Conservation (phyloP, 2,888 invertebrate species). For the Galerucella calmariensis region DNA sequence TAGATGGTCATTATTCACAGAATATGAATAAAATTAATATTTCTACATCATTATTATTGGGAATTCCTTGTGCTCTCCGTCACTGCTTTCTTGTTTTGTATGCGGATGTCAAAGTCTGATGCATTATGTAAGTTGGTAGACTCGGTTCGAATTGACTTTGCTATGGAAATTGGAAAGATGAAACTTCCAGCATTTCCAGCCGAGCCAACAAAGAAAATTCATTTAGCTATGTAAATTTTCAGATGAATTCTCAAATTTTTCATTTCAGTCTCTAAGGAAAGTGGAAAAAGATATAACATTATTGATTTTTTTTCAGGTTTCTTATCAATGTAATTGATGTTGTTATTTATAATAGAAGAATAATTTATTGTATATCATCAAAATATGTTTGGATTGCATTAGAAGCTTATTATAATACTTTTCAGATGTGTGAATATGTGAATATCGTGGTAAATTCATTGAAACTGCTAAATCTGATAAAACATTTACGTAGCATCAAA, state of each 20-base stretch:
- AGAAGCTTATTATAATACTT: too few relatives aligned
- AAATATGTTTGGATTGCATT: too few relatives aligned
- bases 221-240: slow-evolving; percentile 42
- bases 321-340: too few relatives aligned
- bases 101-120: slow-evolving; percentile 51
- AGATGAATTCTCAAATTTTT: slow-evolving; percentile 27
- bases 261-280: background rate
- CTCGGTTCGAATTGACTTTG: slow-evolving; percentile 43
- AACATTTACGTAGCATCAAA: background rate
- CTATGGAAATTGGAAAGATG: slow-evolving; percentile 47
- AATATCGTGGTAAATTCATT: background rate
- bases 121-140: slow-evolving; percentile 53
- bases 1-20: too few relatives aligned
- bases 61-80: background rate
- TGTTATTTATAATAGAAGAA: background rate
- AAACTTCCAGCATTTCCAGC: slow-evolving; percentile 32
- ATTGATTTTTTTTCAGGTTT: slow-evolving; percentile 3
- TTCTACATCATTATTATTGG: too few relatives aligned
- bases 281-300: background rate
- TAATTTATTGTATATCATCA: background rate
- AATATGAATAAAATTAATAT: too few relatives aligned
- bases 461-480: background rate
- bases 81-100: slow-evolving; percentile 46
- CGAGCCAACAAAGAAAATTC: slow-evolving; percentile 40
- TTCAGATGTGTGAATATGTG: background rate